These are phyloP conservation scores for Aythya baeri DNA, from an alignment of 2,113 vertebrate genomes.

Conservation along the genomic window DNA sequence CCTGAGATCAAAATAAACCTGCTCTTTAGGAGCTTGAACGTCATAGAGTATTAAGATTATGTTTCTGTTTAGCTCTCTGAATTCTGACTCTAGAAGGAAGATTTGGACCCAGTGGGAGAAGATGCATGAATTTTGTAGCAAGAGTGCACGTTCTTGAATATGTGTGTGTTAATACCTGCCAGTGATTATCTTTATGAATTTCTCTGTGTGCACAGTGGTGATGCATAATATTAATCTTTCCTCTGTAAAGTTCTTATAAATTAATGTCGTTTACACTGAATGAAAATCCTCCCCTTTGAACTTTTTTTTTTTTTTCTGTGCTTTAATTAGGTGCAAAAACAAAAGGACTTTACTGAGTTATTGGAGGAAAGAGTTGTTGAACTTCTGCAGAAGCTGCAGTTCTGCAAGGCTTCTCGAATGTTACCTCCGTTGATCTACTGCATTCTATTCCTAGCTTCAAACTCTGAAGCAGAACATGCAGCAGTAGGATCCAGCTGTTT, in stretches of 20 bases:
- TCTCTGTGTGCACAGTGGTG: background rate
- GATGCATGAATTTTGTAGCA: background rate
- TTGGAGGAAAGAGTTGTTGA: background rate
- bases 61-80: background rate
- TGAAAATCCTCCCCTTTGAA: background rate
- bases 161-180: background rate
- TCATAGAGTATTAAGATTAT: background rate
- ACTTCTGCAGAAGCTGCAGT: background rate
- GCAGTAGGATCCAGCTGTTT: background rate
- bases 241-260: background rate
- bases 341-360: background rate
- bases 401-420: accelerated
- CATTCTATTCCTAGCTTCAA: background rate
- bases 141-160: background rate
- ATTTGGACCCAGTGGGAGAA: background rate
- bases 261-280: background rate
- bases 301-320: background rate
- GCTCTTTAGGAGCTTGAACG: background rate
- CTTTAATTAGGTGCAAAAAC: background rate
- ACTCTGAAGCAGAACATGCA: background rate
- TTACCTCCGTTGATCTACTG: background rate
- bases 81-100: background rate
- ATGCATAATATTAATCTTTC: background rate
- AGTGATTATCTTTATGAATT: background rate
- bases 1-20: background rate